Conservation (phyloP, 2,797 vertebrate genomes). For the Triplophysa yarkandensis region DNA sequence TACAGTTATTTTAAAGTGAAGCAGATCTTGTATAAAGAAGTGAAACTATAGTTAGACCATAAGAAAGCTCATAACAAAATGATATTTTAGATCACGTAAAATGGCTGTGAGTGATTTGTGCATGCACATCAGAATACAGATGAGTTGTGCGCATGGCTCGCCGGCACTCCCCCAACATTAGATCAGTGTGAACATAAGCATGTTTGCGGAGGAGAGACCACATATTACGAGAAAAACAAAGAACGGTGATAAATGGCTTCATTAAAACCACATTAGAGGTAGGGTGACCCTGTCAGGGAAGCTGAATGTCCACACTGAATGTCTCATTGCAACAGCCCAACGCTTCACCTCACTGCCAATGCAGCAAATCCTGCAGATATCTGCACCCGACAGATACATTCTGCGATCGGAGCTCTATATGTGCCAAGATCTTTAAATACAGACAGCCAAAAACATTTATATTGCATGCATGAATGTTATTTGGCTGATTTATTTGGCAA, state of each 20-base stretch:
- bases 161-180: slow-evolving; percentile 5
- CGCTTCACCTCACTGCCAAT: background rate
- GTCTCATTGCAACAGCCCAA: slow-evolving; percentile 15
- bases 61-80: background rate
- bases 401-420: background rate
- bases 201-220: slow-evolving; percentile 30
- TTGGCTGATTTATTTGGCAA: background rate
- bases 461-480: background rate
- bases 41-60: background rate
- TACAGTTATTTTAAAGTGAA: slow-evolving; percentile 39
- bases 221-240: slow-evolving; percentile 59
- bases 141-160: slow-evolving; percentile 39
- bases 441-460: slow-evolving; percentile 15
- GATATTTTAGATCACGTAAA: slow-evolving; percentile 36
- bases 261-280: slow-evolving; percentile 83
- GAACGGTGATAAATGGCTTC: slow-evolving; percentile 79
- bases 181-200: slow-evolving; percentile 5
- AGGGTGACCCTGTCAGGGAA: slow-evolving; percentile 65
- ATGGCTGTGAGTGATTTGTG: slow-evolving; percentile 22
- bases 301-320: slow-evolving; percentile 37
- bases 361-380: slow-evolving; percentile 19
- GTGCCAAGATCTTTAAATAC: slow-evolving; percentile 2
- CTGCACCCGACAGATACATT: background rate
- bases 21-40: slow-evolving; percentile 16
- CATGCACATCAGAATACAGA: slow-evolving; percentile 56